These are phyloP conservation scores for Uloborus plumipes DNA, from an alignment of 2,888 invertebrate species.

Conservation along the genomic window DNA sequence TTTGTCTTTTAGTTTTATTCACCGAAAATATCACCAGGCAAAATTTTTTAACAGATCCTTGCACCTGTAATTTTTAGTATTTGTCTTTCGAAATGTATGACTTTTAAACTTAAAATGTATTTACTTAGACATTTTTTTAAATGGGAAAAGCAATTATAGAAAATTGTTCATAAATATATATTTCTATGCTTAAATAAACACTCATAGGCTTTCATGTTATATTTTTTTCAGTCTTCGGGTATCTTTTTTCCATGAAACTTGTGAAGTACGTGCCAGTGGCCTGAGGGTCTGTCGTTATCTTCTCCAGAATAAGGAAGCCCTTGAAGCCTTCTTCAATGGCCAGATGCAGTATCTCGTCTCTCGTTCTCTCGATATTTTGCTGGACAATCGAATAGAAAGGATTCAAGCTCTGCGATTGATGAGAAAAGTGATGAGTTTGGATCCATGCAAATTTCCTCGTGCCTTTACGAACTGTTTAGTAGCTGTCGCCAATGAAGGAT, in stretches of 20 bases:
- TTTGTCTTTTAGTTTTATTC: too few species aligned
- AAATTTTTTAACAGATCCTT: too few species aligned
- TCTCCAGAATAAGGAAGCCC: conserved; percentile 82
- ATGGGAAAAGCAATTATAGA: neutral
- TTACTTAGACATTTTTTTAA: too few species aligned
- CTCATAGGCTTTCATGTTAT: neutral
- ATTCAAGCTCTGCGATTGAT: conserved; percentile 91
- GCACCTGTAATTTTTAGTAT: too few species aligned
- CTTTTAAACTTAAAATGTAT: too few species aligned
- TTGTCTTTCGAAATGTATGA: too few species aligned
- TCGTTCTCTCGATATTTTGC: conserved; percentile 88
- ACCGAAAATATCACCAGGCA: too few species aligned
- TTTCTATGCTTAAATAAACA: conserved; percentile 44
- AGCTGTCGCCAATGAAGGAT: conserved; percentile 84
- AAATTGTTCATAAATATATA: conserved; percentile 66
- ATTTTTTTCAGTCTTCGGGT: conserved; percentile 80
- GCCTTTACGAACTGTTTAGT: conserved; percentile 85
- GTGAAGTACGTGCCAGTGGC: conserved; percentile 90
- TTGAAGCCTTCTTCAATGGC: conserved; percentile 83
- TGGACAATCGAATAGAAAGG: conserved; percentile 85
- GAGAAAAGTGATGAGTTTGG: conserved; percentile 78
- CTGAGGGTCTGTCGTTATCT: conserved; percentile 89
- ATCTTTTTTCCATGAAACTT: conserved; percentile 86
- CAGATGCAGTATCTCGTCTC: conserved; percentile 87
- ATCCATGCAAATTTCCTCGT: conserved; percentile 80